Conservation (phyloP, 2,797 vertebrate species). For the Eurystomus glaucurus region DNA sequence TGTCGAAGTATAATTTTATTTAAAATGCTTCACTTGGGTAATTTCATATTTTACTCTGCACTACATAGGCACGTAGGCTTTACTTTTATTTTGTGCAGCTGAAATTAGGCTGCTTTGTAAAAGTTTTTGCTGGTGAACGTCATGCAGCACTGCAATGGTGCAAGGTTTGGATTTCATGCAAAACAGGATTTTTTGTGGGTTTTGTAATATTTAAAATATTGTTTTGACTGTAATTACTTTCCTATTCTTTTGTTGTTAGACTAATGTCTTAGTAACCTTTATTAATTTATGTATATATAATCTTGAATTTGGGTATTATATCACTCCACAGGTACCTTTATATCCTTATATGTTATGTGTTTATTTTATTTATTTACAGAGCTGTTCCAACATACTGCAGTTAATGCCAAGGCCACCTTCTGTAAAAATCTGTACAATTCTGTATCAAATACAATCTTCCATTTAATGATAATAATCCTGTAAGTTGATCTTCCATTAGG, state of each 20-base stretch:
- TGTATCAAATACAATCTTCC: background rate
- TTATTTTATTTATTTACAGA: background rate
- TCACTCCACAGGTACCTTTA: background rate
- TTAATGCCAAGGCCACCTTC: background rate
- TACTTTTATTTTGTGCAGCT: background rate
- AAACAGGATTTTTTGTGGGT: background rate
- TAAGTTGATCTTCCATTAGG: background rate
- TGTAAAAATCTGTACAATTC: background rate
- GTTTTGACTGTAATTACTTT: background rate
- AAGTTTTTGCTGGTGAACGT: background rate
- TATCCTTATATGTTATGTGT: background rate
- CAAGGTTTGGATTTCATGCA: background rate
- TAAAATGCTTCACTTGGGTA: background rate
- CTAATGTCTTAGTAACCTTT: background rate
- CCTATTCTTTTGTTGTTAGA: background rate
- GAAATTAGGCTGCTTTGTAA: background rate
- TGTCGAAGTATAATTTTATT: background rate
- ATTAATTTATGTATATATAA: background rate
- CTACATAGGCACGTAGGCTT: background rate
- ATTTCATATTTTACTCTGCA: background rate
- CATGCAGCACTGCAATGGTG: background rate
- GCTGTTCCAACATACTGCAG: background rate
- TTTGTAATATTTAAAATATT: background rate
- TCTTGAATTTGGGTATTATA: background rate
- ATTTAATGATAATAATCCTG: background rate